phyloP scores from a whole-genome alignment of 2,113 vertebrate genomes.

The Nerophis lumbriciformis region DNA sequence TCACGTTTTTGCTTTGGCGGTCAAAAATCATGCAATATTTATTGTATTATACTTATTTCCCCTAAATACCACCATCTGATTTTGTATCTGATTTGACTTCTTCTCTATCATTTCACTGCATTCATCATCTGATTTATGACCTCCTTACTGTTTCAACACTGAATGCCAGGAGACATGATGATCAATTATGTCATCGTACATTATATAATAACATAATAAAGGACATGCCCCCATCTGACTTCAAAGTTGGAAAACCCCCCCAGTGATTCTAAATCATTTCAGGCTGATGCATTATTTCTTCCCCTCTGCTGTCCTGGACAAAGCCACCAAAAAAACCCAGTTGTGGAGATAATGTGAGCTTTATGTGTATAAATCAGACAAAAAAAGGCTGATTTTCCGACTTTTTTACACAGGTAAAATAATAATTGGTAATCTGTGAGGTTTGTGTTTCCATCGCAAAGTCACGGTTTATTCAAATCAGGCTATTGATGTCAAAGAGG shows the following conservation, averaged over 20 bases:
- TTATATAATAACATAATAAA: constrained; percentile 54
- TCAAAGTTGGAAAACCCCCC: constrained; percentile 51
- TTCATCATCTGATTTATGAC: constrained; percentile 62
- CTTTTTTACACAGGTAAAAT: no score
- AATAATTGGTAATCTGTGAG: no score
- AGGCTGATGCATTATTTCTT: constrained; percentile 49
- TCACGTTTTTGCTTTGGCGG: no score
- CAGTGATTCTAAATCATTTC: constrained; percentile 57
- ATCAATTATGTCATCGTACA: constrained; percentile 61
- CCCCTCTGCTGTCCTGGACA: constrained; percentile 37
- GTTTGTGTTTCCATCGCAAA: no score
- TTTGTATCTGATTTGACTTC: constrained; percentile 19
- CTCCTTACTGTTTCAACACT: constrained; percentile 25
- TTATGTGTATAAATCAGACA: constrained; percentile 20
- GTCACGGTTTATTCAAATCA: no score
- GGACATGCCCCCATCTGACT: constrained; percentile 50
- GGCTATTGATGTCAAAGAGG: no score
- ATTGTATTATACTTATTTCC: no score
- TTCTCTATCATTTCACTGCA: constrained; percentile 23
- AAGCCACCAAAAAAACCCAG: constrained; percentile 3
- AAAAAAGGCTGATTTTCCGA: constrained; percentile 9
- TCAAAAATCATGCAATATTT: no score
- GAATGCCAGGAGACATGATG: constrained; percentile 61
- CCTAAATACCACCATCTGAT: no score
- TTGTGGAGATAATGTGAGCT: neutral